phyloP scores from a whole-genome alignment of 1,140 invertebrate species.

The Caerostris extrusa region DNA sequence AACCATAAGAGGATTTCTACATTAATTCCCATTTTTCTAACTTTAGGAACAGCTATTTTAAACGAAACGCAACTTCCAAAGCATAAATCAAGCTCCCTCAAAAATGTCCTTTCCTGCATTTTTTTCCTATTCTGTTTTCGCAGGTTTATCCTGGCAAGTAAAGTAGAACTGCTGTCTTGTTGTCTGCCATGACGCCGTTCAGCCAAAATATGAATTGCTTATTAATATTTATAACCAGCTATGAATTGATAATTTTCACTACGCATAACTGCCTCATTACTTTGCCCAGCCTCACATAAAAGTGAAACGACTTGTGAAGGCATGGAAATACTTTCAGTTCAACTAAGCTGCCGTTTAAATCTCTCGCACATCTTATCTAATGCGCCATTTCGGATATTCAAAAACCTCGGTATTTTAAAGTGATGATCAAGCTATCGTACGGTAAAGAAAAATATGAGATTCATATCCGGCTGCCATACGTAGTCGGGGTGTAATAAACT shows the following conservation, averaged over 20 bases:
- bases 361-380: constrained; percentile 59
- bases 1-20: no score
- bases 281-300: constrained; percentile 58
- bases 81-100: not conserved
- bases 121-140: not conserved
- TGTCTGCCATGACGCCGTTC: not conserved
- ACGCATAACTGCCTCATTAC: constrained; percentile 72
- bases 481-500: constrained; percentile 47
- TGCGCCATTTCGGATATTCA: constrained; percentile 66
- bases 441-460: constrained; percentile 64
- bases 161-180: constrained; percentile 7
- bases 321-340: constrained; percentile 54
- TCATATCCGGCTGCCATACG: constrained; percentile 68
- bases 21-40: no score
- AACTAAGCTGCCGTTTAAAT: constrained; percentile 66
- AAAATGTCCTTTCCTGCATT: not conserved
- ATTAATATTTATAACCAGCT: constrained; percentile 71
- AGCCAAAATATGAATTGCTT: constrained; percentile 70
- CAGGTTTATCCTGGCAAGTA: not conserved
- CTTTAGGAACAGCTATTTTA: not conserved
- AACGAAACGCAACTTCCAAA: not conserved
- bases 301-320: constrained; percentile 32
- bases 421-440: constrained; percentile 61
- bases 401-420: constrained; percentile 68
- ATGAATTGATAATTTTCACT: constrained; percentile 68